A percentile compares a stretch with the other conserved stretches of the same genome.
phyloP scores from a whole-genome alignment of 1,140 invertebrate genomes.

The Drosophila ogumai region DNA sequence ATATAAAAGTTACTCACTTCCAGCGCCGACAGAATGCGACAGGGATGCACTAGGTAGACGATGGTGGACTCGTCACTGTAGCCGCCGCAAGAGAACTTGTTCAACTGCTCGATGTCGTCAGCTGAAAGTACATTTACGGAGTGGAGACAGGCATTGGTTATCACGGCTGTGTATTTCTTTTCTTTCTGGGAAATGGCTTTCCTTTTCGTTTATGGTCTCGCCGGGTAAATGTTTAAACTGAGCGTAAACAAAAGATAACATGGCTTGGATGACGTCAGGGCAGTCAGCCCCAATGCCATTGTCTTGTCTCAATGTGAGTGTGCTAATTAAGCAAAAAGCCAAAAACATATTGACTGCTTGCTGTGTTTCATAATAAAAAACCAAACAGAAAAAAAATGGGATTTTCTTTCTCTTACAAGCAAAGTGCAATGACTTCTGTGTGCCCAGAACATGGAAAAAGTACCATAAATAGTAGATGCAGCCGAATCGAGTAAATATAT shows the following conservation, averaged over 20 bases:
- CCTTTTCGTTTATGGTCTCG: slow-evolving; percentile 33
- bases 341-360: slow-evolving; percentile 24
- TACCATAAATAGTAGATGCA: slow-evolving; percentile 41
- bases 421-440: slow-evolving; percentile 58
- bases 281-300: slow-evolving; percentile 23
- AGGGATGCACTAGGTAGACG: slow-evolving; percentile 93
- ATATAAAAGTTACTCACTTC: slow-evolving; percentile 86
- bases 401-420: slow-evolving; percentile 3
- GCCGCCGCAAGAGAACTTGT: slow-evolving; percentile 91
- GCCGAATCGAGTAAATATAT: slow-evolving; percentile 33
- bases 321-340: slow-evolving; percentile 66
- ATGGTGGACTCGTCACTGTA: slow-evolving; percentile 92
- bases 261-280: slow-evolving; percentile 62
- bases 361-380: slow-evolving; percentile 44
- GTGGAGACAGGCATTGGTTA: slow-evolving; percentile 24
- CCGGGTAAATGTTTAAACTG: slow-evolving; percentile 47
- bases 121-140: slow-evolving; percentile 86
- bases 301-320: slow-evolving; percentile 42
- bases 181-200: slow-evolving; percentile 32
- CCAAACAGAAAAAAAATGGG: slow-evolving; percentile 13
- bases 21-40: slow-evolving; percentile 92
- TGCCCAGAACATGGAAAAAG: slow-evolving; percentile 22
- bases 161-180: slow-evolving; percentile 14
- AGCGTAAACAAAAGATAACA: slow-evolving; percentile 65
- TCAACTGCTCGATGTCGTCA: slow-evolving; percentile 91